A percentile compares a stretch with the other conserved stretches of the same genome.
Conservation (phyloP, 2,888 invertebrate genomes). For the Psylliodes chrysocephalus region DNA sequence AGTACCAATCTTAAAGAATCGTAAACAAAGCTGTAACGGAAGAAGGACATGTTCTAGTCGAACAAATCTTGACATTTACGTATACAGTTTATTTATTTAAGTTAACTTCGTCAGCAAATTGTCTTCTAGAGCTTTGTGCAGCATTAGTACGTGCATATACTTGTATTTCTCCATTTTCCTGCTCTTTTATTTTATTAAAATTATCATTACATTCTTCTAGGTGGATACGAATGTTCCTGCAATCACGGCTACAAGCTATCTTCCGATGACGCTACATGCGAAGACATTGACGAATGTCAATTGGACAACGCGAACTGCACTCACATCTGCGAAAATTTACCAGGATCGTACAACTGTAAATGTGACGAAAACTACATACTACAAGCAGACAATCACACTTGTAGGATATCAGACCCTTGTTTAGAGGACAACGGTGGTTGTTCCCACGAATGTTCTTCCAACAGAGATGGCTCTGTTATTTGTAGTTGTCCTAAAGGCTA, state of each 20-base stretch:
- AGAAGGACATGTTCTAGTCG: too few species aligned
- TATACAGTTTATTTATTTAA: too few species aligned
- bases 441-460: constrained; percentile 52
- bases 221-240: constrained; percentile 59
- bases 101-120: too few species aligned
- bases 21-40: too few species aligned
- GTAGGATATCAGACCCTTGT: constrained; percentile 64
- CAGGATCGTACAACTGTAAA: constrained; percentile 66
- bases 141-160: too few species aligned
- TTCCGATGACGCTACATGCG: constrained; percentile 63
- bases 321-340: constrained; percentile 67
- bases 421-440: constrained; percentile 60
- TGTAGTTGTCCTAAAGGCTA: constrained; percentile 66
- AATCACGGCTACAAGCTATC: constrained; percentile 64
- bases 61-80: too few species aligned
- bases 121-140: too few species aligned
- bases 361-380: constrained; percentile 65
- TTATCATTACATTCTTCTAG: too few species aligned
- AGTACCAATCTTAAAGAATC: too few species aligned
- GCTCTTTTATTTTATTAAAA: too few species aligned
- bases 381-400: constrained; percentile 55
- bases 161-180: too few species aligned
- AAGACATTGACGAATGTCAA: constrained; percentile 61
- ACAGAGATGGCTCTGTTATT: constrained; percentile 60
- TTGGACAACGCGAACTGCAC: constrained; percentile 65